Evolutionary conservation across 1,140 invertebrate genomes (phyloP).

Genomic region (Telenomus remus): DNA sequence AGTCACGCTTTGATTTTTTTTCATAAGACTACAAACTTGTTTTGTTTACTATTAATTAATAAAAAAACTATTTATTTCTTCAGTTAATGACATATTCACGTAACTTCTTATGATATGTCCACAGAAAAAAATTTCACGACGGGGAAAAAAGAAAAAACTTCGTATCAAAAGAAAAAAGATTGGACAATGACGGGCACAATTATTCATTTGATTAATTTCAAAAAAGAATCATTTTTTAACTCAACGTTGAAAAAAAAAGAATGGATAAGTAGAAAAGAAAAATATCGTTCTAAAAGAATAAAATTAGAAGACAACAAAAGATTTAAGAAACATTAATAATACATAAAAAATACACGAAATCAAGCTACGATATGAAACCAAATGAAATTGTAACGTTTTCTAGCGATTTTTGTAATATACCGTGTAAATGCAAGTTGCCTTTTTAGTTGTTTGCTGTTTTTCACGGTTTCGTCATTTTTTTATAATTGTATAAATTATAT

Average conservation of each 20-base stretch:
- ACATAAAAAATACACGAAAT: too few species aligned
- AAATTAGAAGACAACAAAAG: conserved; percentile 28
- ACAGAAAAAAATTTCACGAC: conserved; percentile 76
- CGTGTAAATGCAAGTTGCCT: conserved; percentile 70
- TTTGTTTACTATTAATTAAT: conserved; percentile 27
- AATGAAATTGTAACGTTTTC: conserved; percentile 68
- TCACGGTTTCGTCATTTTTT: too few species aligned
- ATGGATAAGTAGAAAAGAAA: conserved; percentile 10
- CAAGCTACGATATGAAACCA: conserved; percentile 69
- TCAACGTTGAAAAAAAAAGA: conserved; percentile 20
- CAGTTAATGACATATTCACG: conserved; percentile 65
- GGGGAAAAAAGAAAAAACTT: conserved; percentile 73
- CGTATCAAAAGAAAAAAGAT: conserved; percentile 74
- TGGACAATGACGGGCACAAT: conserved; percentile 74
- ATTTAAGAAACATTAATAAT: conserved; percentile 9
- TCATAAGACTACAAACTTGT: too few species aligned
- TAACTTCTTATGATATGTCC: conserved; percentile 75
- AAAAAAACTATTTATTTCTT: conserved; percentile 17
- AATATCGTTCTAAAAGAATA: conserved; percentile 33
- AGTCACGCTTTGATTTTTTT: conserved; percentile 46
- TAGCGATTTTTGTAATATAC: conserved; percentile 68
- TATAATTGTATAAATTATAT: too few species aligned
- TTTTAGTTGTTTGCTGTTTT: too few species aligned
- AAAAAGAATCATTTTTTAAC: conserved; percentile 54
- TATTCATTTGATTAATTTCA: conserved; percentile 72